phyloP scores from a whole-genome alignment of 2,888 invertebrate genomes.

The Cryptophagus acutangulus region DNA sequence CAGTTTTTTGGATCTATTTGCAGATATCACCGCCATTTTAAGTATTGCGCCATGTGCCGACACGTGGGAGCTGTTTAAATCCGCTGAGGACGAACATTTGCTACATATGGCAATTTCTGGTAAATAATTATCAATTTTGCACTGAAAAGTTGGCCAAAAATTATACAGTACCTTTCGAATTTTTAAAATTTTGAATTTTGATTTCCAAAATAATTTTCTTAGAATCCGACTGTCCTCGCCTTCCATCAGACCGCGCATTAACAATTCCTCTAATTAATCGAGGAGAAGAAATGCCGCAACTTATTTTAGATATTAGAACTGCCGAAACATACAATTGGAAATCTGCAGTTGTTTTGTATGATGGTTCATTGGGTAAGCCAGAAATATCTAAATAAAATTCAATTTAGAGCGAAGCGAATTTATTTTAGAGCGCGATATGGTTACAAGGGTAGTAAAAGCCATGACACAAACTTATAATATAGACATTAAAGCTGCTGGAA shows the following conservation, averaged over 20 bases:
- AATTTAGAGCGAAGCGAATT: no score
- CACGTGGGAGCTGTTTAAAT: conserved; percentile 67
- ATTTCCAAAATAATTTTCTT: conserved; percentile 21
- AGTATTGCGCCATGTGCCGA: conserved; percentile 69
- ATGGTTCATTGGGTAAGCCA: conserved; percentile 62
- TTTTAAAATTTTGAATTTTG: conserved; percentile 1
- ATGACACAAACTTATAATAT: no score
- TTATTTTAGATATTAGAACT: conserved; percentile 69
- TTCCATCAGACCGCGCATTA: conserved; percentile 63
- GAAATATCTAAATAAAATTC: no score
- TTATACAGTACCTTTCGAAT: conserved; percentile 1
- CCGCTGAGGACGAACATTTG: conserved; percentile 60
- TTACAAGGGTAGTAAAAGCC: conserved; percentile 60
- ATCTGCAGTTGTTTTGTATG: conserved; percentile 66
- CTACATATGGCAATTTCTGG: conserved; percentile 69
- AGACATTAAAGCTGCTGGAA: conserved; percentile 34
- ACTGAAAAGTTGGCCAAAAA: neutral
- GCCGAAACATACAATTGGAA: conserved; percentile 65
- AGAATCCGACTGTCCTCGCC: conserved; percentile 73
- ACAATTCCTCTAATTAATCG: conserved; percentile 64
- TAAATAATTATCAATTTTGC: conserved; percentile 28
- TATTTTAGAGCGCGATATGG: conserved; percentile 57
- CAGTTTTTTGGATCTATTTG: conserved; percentile 9
- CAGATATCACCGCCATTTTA: conserved; percentile 69
- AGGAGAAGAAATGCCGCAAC: conserved; percentile 72